A percentile compares a stretch with the other conserved stretches of the same genome.
Conservation (phyloP, 2,113 vertebrate species). For the Cranoglanis bouderius region DNA sequence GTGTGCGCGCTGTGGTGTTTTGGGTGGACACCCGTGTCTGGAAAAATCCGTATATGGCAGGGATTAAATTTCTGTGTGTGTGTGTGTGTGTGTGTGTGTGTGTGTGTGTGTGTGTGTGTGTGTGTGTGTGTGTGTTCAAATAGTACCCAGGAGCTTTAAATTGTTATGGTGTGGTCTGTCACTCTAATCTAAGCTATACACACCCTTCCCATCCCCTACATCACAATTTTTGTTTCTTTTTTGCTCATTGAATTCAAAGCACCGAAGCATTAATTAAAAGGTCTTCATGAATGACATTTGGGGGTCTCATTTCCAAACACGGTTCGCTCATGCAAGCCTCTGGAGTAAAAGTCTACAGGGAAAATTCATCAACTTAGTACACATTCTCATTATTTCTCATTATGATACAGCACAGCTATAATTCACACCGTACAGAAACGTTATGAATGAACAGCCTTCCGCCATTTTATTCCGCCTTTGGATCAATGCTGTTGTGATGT, state of each 20-base stretch:
- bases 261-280: background rate
- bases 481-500: background rate
- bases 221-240: background rate
- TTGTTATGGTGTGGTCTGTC: background rate
- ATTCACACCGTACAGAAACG: background rate
- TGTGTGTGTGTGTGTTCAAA: slow-evolving; percentile 21
- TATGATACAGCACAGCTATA: background rate
- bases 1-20: background rate
- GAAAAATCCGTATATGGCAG: background rate
- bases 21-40: background rate
- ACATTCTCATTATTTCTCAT: background rate
- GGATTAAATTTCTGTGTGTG: slow-evolving; percentile 26
- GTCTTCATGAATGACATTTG: slow-evolving; percentile 9
- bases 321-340: background rate
- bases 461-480: background rate
- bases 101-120: slow-evolving; percentile 28
- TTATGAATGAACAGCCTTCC: background rate
- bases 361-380: background rate
- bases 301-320: background rate
- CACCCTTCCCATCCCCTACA: background rate
- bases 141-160: background rate
- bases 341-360: background rate
- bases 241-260: background rate
- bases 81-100: slow-evolving; percentile 17
- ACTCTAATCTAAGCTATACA: background rate